Base-by-base conservation (phyloP, 2,113 vertebrate genomes). In the Sapayoa aenigma region DNA sequence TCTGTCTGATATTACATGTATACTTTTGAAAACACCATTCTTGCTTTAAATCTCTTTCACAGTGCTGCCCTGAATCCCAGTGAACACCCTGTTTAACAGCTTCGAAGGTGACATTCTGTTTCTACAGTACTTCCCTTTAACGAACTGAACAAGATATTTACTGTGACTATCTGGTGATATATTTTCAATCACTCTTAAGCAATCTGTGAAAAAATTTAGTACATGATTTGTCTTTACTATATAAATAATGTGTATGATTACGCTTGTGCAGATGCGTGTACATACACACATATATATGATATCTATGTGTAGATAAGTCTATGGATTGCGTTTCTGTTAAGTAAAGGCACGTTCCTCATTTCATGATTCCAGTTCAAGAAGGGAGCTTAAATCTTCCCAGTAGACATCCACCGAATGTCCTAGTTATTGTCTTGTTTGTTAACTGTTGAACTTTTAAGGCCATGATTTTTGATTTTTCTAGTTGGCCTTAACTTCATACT, bases 41-140 rank as follows among this genome's bases (percentile, higher is more conserved):
- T 97, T 76, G 73, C 94, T 97, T 96, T 96, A 95, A 93, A 95
- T 91, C 90, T 96, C 90, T 94, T 95, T 93, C 85, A 53, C 74
- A 96, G 95, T 65, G 94, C 92, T 95, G 87, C 68, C 86, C 95
- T 50, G 56, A 84, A 65, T 92, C 87, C 95, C 95, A 91, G 95
- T 42, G 87, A 90, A 87, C 79, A 84, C 89, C 95, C 86, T 52
- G 92, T 88, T 94, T 94, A 95, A 92, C 87, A 80, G 74, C 87
- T 94, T 68, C 27, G 92, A 94, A 96, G 96, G 89, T 28, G 95
- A 94, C 94, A 82, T 95, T 97, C 96, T 96, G 53, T 96, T 95
- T 58, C 92, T 93, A 30, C 94, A 95, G 78, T 53, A 71, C 94
- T 87, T 87, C 95, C 86, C 93, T 97, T 71, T 94, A 91, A 95